A percentile compares a stretch with the other conserved stretches of the same genome.
These are phyloP conservation scores for Ochropleura leucogaster DNA, from an alignment of 2,888 invertebrate species.

Conservation along the genomic window DNA sequence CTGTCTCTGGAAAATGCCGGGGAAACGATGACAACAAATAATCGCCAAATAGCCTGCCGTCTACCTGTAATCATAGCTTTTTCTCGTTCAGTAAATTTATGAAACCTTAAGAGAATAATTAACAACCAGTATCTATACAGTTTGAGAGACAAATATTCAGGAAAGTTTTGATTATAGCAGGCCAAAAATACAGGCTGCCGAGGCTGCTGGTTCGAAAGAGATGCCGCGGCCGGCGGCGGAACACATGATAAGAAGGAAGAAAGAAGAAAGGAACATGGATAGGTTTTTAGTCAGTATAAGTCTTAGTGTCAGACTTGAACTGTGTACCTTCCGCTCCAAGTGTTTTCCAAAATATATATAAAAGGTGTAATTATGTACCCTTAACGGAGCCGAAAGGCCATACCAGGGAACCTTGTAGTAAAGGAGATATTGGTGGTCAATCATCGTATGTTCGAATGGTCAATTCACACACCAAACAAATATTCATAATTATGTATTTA, in stretches of 20 bases:
- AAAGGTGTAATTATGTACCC: too few relatives aligned
- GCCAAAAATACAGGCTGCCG: neutral
- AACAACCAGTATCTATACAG: neutral
- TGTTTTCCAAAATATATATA: neutral
- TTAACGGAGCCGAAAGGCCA: too few relatives aligned
- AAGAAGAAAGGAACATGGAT: too few relatives aligned
- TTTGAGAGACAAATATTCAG: neutral
- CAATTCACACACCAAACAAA: too few relatives aligned
- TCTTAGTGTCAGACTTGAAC: too few relatives aligned
- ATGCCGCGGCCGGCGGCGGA: neutral
- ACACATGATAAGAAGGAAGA: too few relatives aligned
- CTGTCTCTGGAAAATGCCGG: constrained; percentile 8
- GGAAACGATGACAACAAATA: constrained; percentile 20
- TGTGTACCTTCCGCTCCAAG: neutral
- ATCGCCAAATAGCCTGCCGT: constrained; percentile 21
- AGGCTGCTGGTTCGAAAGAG: too few relatives aligned
- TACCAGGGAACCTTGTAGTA: too few relatives aligned
- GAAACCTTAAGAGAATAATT: neutral
- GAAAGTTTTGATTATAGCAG: neutral
- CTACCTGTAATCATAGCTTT: constrained; percentile 11
- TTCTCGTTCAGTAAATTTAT: constrained; percentile 20
- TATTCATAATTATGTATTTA: too few relatives aligned
- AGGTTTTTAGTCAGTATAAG: too few relatives aligned
- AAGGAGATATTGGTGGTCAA: too few relatives aligned
- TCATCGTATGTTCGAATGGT: too few relatives aligned